Conservation (phyloP, 2,113 vertebrate genomes). For the Ciconia boyciana region DNA sequence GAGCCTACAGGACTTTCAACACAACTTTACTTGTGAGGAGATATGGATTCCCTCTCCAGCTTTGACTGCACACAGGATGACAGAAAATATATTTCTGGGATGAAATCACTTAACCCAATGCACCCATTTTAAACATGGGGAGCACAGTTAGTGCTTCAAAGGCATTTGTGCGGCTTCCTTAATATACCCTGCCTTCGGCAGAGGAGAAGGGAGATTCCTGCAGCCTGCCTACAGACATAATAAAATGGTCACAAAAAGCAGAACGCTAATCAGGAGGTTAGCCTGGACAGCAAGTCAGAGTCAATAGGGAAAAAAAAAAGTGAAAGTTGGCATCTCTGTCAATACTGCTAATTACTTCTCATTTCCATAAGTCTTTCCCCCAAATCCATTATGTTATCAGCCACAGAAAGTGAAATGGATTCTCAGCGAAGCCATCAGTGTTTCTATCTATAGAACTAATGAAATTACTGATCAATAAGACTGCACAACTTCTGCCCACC, state of each 20-base stretch:
- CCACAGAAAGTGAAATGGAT: not conserved
- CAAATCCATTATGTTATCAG: not conserved
- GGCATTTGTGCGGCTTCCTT: not conserved
- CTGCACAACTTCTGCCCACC: not conserved
- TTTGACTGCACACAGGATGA: not conserved
- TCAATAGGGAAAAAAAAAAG: not conserved
- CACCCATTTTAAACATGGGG: not conserved
- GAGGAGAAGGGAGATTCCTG: not conserved
- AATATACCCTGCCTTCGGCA: not conserved
- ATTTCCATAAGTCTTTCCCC: slow-evolving; percentile 8
- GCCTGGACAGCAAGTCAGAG: not conserved
- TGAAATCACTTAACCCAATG: not conserved
- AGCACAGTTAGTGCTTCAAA: not conserved
- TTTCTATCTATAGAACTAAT: not conserved
- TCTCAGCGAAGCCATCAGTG: not conserved
- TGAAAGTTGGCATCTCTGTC: not conserved
- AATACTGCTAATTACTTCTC: not conserved
- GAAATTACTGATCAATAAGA: not conserved
- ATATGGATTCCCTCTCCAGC: not conserved
- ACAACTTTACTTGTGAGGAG: not conserved
- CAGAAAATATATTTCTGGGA: not conserved
- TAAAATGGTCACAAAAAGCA: not conserved
- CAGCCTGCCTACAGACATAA: not conserved
- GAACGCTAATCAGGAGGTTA: not conserved
- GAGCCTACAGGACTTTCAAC: not conserved